phyloP scores from a whole-genome alignment of 1,140 invertebrate species.

The Zaprionus kolodkinae region DNA sequence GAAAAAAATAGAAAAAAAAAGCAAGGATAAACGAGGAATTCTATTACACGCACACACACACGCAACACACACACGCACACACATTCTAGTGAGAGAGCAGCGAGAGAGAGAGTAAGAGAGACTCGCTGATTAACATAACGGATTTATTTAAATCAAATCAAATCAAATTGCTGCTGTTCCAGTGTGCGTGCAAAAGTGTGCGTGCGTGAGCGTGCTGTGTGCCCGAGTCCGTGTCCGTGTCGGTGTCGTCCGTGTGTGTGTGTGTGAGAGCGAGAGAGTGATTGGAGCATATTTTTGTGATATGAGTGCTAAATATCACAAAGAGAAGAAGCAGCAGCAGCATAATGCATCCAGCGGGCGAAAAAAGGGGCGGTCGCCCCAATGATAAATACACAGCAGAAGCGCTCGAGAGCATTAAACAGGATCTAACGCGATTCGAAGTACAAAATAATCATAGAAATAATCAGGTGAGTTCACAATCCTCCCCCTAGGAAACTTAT shows the following conservation, averaged over 20 bases:
- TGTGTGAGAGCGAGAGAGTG: slow-evolving; percentile 19
- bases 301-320: slow-evolving; percentile 83
- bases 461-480: slow-evolving; percentile 70
- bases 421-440: slow-evolving; percentile 82
- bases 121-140: slow-evolving; percentile 1
- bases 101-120: not conserved
- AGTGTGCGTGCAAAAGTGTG: slow-evolving; percentile 21
- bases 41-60: slow-evolving; percentile 23
- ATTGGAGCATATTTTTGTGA: slow-evolving; percentile 70
- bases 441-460: slow-evolving; percentile 83
- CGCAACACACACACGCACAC: slow-evolving; percentile 24
- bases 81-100: slow-evolving; percentile 13
- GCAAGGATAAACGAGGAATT: slow-evolving; percentile 19
- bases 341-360: slow-evolving; percentile 84
- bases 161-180: slow-evolving; percentile 43
- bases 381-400: slow-evolving; percentile 84
- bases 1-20: slow-evolving; percentile 3
- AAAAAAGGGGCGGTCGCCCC: slow-evolving; percentile 84
- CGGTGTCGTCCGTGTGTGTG: slow-evolving; percentile 8
- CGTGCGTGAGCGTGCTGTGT: slow-evolving; percentile 17
- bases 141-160: slow-evolving; percentile 58
- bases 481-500: not conserved
- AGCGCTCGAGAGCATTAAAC: slow-evolving; percentile 82
- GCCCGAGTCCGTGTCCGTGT: too few relatives aligned
- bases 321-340: slow-evolving; percentile 67